Percentiles rank a stretch among this genome's conserved stretches.
phyloP scores from a whole-genome alignment of 2,888 invertebrate species.

The Leptopilina myrica region DNA sequence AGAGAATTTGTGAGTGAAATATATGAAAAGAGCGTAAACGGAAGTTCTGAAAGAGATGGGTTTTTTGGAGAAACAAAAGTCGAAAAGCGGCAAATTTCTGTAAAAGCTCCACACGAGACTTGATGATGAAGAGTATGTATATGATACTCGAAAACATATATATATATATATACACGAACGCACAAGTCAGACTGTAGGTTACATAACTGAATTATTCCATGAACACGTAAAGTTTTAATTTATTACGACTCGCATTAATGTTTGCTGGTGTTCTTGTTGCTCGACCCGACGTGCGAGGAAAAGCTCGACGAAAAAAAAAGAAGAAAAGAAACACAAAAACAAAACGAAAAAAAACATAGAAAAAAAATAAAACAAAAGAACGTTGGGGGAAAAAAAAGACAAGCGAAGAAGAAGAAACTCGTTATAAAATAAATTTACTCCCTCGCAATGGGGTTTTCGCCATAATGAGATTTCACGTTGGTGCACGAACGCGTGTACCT shows the following conservation, averaged over 20 bases:
- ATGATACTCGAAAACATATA: conserved; percentile 18
- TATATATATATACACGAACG: not conserved
- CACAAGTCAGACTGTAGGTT: conserved; percentile 9
- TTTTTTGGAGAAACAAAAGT: conserved; percentile 15
- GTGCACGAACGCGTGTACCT: conserved; percentile 48
- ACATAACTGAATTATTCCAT: conserved; percentile 37
- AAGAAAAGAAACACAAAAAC: not conserved
- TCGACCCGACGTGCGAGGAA: conserved; percentile 34
- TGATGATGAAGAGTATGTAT: not conserved
- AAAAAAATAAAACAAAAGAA: conserved; percentile 24
- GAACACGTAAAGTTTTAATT: conserved; percentile 39
- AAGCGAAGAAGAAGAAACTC: conserved; percentile 47
- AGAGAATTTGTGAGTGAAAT: conserved; percentile 15
- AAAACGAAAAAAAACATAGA: not conserved
- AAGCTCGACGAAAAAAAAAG: conserved; percentile 17
- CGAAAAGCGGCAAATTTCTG: conserved; percentile 24
- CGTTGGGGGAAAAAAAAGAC: conserved; percentile 39
- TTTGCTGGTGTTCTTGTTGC: conserved; percentile 12
- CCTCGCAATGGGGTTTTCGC: conserved; percentile 52
- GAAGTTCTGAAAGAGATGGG: conserved; percentile 6
- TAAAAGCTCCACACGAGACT: conserved; percentile 18
- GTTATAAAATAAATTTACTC: conserved; percentile 52
- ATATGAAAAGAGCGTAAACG: conserved; percentile 6
- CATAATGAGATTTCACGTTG: conserved; percentile 53
- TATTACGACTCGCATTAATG: conserved; percentile 39